Conservation (phyloP, 2,797 vertebrate genomes). For the Siniperca scherzeri region DNA sequence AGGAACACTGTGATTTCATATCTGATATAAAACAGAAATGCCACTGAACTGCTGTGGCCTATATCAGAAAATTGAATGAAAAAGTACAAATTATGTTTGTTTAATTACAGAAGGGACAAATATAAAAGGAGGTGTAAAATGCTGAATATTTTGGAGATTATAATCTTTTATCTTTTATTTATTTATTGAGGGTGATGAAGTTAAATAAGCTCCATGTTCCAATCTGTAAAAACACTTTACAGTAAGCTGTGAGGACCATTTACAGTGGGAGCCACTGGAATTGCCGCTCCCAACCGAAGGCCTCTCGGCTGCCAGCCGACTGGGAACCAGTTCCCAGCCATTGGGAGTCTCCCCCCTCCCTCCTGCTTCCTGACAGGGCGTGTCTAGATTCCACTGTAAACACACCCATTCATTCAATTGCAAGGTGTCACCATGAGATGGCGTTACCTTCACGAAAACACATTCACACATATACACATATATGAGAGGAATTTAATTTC, state of each 20-base stretch:
- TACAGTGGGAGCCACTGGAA: too few relatives aligned
- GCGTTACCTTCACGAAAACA: too few relatives aligned
- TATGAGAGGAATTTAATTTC: too few relatives aligned
- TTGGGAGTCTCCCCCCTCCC: too few relatives aligned
- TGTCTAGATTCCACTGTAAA: too few relatives aligned
- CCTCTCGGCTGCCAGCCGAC: too few relatives aligned
- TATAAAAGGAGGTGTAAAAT: not conserved
- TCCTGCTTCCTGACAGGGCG: accelerated
- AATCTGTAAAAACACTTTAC: not conserved
- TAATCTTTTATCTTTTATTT: not conserved
- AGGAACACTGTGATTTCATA: slow-evolving; percentile 45
- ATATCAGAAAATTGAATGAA: not conserved
- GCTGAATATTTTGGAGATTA: not conserved
- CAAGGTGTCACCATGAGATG: too few relatives aligned
- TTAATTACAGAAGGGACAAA: not conserved
- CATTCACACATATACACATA: not conserved
- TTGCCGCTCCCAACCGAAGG: too few relatives aligned
- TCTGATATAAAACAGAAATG: slow-evolving; percentile 60
- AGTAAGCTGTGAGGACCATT: not conserved
- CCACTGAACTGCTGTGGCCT: slow-evolving; percentile 35
- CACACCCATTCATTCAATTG: too few relatives aligned
- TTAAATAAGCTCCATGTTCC: not conserved
- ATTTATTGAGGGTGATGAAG: not conserved
- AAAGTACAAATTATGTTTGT: not conserved
- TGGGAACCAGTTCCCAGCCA: too few relatives aligned